These are phyloP conservation scores for Acridotheres tristis DNA, from an alignment of 2,797 vertebrate genomes.

Conservation along the genomic window DNA sequence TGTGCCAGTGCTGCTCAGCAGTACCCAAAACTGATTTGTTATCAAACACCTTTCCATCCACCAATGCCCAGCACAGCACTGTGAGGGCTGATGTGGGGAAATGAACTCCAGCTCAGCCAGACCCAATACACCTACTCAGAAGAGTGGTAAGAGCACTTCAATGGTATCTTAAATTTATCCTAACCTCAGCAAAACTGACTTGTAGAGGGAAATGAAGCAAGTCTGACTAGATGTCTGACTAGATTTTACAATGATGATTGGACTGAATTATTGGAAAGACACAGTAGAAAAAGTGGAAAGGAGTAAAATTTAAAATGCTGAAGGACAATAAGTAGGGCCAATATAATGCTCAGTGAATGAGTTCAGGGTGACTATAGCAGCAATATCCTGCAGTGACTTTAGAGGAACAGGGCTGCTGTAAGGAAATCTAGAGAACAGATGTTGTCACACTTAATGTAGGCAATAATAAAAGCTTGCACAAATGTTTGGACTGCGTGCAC, in stretches of 20 bases:
- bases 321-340: not conserved
- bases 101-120: not conserved
- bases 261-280: not conserved
- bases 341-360: not conserved
- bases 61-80: not conserved
- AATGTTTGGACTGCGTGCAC: not conserved
- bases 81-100: not conserved
- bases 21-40: not conserved
- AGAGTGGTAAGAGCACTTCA: not conserved
- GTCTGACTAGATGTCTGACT: not conserved
- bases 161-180: not conserved
- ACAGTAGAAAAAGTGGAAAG: not conserved
- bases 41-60: no score
- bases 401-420: not conserved
- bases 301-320: not conserved
- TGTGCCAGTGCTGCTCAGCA: fast-evolving
- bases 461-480: conserved; percentile 15
- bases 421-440: not conserved
- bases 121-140: not conserved
- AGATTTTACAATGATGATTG: not conserved
- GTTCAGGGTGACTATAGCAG: not conserved
- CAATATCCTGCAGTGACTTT: not conserved
- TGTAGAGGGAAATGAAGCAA: not conserved
- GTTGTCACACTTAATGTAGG: not conserved
- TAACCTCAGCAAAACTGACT: not conserved